Evolutionary conservation across 2,797 vertebrate genomes (phyloP).

Genomic region (Cuculus canorus): DNA sequence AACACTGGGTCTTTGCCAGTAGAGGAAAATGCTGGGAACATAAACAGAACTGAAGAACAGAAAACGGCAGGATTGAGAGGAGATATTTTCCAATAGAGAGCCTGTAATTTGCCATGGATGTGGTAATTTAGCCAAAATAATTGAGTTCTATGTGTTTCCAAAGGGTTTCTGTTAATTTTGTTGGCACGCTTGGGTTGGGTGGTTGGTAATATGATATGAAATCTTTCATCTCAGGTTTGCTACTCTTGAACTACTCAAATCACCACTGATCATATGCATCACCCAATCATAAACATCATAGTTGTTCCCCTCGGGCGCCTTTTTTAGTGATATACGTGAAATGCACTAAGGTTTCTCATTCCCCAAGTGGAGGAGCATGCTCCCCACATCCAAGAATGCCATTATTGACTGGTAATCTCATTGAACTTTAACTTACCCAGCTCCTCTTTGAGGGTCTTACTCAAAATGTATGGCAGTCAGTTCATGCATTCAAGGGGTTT

Average conservation of each 20-base stretch:
- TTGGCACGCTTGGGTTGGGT: neutral
- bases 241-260: neutral
- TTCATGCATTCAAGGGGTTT: neutral
- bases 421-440: neutral
- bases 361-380: neutral
- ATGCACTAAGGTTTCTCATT: neutral
- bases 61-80: constrained; percentile 36
- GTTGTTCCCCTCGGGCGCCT: neutral
- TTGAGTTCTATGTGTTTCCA: constrained; percentile 46
- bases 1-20: constrained; percentile 51
- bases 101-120: constrained; percentile 69
- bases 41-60: constrained; percentile 56
- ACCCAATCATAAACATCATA: neutral
- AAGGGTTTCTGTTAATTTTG: constrained; percentile 7
- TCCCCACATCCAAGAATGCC: neutral
- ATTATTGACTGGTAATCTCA: neutral
- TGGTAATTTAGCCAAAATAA: constrained; percentile 60
- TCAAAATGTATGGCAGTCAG: neutral
- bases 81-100: constrained; percentile 67
- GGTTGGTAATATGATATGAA: constrained; percentile 25
- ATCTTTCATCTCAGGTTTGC: neutral
- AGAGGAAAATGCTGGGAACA: constrained; percentile 56
- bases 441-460: neutral
- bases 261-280: neutral
- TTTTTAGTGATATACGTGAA: neutral